phyloP scores from a whole-genome alignment of 2,888 invertebrate genomes.

The Lasioglossum calceatum region DNA sequence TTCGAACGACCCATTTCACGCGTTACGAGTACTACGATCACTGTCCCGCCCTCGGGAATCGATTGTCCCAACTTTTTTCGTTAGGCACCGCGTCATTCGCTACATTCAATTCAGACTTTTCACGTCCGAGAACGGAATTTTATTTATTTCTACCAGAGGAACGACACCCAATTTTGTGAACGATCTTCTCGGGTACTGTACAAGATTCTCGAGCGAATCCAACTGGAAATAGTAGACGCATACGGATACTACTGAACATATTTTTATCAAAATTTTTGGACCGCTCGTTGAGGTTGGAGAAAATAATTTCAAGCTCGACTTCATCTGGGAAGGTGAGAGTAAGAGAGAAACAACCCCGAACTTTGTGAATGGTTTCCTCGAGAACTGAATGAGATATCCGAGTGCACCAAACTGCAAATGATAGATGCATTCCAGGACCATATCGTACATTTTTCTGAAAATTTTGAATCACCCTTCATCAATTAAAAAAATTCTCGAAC shows the following conservation, averaged over 20 bases:
- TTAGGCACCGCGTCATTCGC: neutral
- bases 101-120: neutral
- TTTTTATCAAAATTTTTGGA: neutral
- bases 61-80: neutral
- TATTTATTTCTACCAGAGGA: neutral
- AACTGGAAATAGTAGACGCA: neutral
- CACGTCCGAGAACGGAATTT: neutral
- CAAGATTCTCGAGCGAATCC: neutral
- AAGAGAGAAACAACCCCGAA: too few species aligned
- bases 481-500: neutral
- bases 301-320: neutral
- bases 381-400: neutral
- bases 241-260: neutral
- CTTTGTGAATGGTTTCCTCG: neutral
- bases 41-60: neutral
- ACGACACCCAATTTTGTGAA: neutral
- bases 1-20: conserved; percentile 48
- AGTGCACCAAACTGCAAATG: neutral
- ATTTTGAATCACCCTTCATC: neutral
- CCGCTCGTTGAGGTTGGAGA: neutral
- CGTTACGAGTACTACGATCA: conserved; percentile 31
- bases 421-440: neutral
- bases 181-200: neutral
- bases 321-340: too few species aligned
- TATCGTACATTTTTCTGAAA: neutral